phyloP scores from a whole-genome alignment of 2,888 invertebrate genomes.

The Caenorhabditis sulstoni region DNA sequence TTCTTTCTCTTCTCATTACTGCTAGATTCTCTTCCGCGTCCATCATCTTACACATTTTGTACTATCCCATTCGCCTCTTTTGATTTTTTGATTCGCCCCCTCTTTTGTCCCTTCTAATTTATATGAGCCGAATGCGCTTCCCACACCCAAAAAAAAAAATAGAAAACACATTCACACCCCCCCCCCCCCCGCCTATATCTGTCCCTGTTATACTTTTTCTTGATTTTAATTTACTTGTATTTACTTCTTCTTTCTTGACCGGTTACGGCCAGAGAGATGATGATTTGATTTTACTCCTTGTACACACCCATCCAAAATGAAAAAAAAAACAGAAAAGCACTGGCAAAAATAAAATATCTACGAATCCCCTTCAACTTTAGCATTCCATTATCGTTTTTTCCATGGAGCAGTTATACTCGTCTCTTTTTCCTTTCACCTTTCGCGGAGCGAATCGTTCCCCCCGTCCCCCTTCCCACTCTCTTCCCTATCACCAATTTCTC shows the following conservation, averaged over 20 bases:
- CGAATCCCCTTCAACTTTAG: constrained; percentile 8
- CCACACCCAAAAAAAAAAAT: constrained; percentile 5
- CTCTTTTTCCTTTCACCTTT: background rate
- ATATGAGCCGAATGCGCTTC: constrained; percentile 13
- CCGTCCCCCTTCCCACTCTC: background rate
- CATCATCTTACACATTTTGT: background rate
- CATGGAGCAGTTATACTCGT: constrained; percentile 13
- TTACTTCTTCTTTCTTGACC: constrained; percentile 17
- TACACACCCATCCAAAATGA: background rate
- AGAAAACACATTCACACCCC: constrained; percentile 10
- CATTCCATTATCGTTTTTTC: constrained; percentile 19
- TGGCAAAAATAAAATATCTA: constrained; percentile 28
- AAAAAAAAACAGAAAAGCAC: constrained; percentile 21
- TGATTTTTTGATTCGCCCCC: constrained; percentile 2
- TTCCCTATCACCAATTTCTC: constrained; percentile 1
- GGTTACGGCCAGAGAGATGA: background rate
- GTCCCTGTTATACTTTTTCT: constrained; percentile 29
- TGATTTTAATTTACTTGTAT: constrained; percentile 37
- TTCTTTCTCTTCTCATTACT: constrained; percentile 25
- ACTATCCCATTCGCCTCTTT: background rate
- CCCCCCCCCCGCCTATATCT: constrained; percentile 3
- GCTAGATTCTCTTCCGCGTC: constrained; percentile 12
- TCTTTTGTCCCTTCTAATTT: constrained; percentile 15
- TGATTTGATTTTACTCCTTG: background rate
- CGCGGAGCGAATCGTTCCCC: constrained; percentile 8